phyloP scores from a whole-genome alignment of 2,113 vertebrate species.

The Ameiurus melas region DNA sequence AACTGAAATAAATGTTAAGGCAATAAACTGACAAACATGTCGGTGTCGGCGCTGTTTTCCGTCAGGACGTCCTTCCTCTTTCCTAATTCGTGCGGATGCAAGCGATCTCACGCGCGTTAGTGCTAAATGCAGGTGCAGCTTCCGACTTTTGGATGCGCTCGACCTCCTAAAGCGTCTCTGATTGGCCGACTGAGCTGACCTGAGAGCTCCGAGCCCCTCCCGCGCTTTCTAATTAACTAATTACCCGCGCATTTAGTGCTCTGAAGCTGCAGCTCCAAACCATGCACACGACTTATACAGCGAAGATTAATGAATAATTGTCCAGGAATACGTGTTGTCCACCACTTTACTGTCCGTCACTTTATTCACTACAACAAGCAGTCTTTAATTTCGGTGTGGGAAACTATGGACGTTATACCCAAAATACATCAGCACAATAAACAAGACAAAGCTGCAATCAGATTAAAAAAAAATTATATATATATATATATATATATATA shows the following conservation, averaged over 20 bases:
- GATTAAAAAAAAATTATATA: not conserved
- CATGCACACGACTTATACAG: slow-evolving; percentile 10
- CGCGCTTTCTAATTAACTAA: slow-evolving; percentile 58
- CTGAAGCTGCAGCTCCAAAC: slow-evolving; percentile 4
- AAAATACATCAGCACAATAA: not conserved
- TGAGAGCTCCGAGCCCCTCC: slow-evolving; percentile 38
- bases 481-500: too few species aligned
- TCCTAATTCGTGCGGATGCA: not conserved
- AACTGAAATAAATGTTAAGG: not conserved
- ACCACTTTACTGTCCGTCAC: not conserved
- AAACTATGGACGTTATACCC: not conserved
- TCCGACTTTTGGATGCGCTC: slow-evolving; percentile 42
- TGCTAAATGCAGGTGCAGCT: slow-evolving; percentile 42
- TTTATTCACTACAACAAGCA: not conserved
- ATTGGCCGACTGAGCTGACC: slow-evolving; percentile 65
- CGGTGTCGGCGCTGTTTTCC: not conserved
- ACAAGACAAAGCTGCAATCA: not conserved
- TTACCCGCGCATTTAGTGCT: slow-evolving; percentile 53
- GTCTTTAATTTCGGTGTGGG: not conserved
- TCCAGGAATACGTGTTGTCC: not conserved
- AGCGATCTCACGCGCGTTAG: slow-evolving; percentile 8
- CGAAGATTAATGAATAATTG: slow-evolving; percentile 9
- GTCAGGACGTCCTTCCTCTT: not conserved
- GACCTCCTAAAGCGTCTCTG: slow-evolving; percentile 50
- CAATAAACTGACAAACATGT: not conserved